These are phyloP conservation scores for Eilema depressum DNA, from an alignment of 2,888 invertebrate genomes.

Conservation along the genomic window DNA sequence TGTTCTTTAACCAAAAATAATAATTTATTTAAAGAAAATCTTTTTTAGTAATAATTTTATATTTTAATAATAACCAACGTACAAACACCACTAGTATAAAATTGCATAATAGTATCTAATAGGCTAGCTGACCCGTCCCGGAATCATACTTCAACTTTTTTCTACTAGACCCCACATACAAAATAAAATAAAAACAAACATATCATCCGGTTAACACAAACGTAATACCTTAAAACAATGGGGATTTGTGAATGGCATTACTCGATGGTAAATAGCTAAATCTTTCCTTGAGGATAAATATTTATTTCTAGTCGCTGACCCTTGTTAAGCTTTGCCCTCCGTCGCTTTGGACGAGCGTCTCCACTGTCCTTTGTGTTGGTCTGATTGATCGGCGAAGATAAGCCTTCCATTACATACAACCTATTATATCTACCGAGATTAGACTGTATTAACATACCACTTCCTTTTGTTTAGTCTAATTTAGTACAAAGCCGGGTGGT, in stretches of 20 bases:
- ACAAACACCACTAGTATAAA: no score
- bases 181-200: conserved; percentile 11
- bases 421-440: conserved; percentile 8
- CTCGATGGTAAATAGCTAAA: conserved; percentile 32
- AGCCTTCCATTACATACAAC: conserved; percentile 11
- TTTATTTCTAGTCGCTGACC: conserved; percentile 49
- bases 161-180: background rate
- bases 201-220: conserved; percentile 26
- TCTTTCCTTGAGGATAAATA: conserved; percentile 40
- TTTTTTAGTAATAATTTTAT: no score
- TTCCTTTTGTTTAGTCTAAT: background rate
- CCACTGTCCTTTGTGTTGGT: conserved; percentile 4
- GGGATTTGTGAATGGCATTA: conserved; percentile 46
- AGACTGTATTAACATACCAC: background rate
- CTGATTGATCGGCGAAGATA: conserved; percentile 45
- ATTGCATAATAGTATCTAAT: no score
- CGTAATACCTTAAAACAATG: conserved; percentile 29
- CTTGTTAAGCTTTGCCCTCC: conserved; percentile 32
- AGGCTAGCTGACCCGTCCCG: background rate
- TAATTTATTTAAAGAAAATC: no score
- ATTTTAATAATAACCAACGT: no score
- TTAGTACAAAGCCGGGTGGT: no score
- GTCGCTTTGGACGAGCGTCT: conserved; percentile 25
- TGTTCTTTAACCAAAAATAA: no score
- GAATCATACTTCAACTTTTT: background rate